Base-by-base conservation (phyloP, 1,140 invertebrate genomes). In the Mylabris phalerata region DNA sequence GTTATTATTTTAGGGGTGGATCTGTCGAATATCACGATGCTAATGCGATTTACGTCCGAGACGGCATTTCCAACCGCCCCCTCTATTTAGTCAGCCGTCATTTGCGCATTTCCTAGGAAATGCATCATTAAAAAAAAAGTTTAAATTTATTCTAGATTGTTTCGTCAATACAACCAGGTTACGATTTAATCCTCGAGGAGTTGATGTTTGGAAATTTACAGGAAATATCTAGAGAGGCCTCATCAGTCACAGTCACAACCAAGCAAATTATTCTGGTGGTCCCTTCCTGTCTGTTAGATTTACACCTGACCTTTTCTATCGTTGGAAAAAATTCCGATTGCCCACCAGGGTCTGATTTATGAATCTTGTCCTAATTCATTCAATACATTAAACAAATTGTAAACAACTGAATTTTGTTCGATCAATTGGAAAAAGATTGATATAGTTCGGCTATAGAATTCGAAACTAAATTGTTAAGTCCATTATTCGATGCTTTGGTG, bases 241-340 rank as follows among this genome's bases (percentile, higher is more conserved):
- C 65, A 67, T 67, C 65, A 67, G 65, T 67, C 65, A 67, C 65
- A 62, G 65, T 67, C 65, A 64, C 51, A 62, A 55, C 62, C 32
- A 60, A 64, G 65, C 65, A 67, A 67, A 67, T 67, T 67, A 67
- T 67, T 67, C 62, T 62, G 65, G 65, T 59, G 44, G 61, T 64
- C 65, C 65, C 57, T 67, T 67, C 62, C 65, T 67, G 62, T 57
- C 62, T 60, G 54, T 57, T 61, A 62, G 60, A 67, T 67, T 67
- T 67, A 67, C 65, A 67, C 65, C 60, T 67, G 61, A 60, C 61
- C 61, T 57, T 58, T 62, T 63, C 52, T 54, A 60, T 60, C 48
- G 48, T 44, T 46, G 38, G 52, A 63, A 62, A 63, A 63, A 60
- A 57, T 50, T 51, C 58, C 32, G 32, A 32, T 32, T 32, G 4